Percentiles rank a stretch among this genome's conserved stretches.
phyloP scores from a whole-genome alignment of 2,797 vertebrate genomes.

The Mustela erminea region DNA sequence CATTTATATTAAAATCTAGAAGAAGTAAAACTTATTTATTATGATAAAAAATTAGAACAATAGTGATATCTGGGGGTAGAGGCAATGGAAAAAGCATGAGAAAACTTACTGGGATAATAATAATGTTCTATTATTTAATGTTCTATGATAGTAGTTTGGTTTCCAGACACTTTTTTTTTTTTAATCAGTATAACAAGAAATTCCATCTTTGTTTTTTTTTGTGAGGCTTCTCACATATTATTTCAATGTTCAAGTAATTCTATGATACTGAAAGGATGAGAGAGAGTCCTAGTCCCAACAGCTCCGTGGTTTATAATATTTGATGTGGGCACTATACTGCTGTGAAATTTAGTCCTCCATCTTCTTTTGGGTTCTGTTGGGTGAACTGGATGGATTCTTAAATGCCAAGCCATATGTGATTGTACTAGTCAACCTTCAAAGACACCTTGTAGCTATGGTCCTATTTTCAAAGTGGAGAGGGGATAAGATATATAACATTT shows the following conservation, averaged over 20 bases:
- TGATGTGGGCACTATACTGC: neutral
- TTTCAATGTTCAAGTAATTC: neutral
- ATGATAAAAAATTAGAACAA: neutral
- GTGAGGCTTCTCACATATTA: neutral
- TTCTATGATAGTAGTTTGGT: neutral
- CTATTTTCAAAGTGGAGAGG: neutral
- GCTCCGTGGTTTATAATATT: neutral
- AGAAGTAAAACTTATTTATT: neutral
- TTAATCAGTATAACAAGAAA: neutral
- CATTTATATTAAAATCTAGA: neutral
- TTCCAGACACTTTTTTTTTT: neutral
- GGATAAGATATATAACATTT: neutral
- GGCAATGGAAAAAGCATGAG: neutral
- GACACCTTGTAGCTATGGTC: neutral
- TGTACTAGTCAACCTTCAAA: neutral
- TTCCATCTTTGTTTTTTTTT: neutral
- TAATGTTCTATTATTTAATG: neutral
- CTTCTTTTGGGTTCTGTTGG: neutral
- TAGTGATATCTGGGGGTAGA: neutral
- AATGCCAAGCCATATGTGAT: neutral
- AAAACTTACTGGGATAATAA: neutral
- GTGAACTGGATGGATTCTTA: neutral
- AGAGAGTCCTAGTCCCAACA: neutral
- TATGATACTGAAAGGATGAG: neutral
- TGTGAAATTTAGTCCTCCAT: neutral